Conservation (phyloP, 2,888 invertebrate species). For the Chrysina gloriosa region DNA sequence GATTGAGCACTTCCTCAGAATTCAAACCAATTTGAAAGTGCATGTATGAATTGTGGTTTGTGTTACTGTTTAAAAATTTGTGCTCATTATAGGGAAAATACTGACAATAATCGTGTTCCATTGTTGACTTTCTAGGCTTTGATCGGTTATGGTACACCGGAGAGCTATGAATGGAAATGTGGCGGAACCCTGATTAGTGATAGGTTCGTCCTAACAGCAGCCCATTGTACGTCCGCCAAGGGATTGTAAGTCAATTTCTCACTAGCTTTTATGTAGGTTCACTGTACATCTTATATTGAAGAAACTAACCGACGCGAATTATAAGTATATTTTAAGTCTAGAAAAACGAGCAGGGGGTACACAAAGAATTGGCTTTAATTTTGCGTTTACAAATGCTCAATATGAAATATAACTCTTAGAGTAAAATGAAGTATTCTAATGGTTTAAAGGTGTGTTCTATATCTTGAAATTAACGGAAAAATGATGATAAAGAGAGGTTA, state of each 20-base stretch:
- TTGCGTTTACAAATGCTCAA: background rate
- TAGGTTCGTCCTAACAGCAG: constrained; percentile 72
- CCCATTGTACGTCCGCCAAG: constrained; percentile 67
- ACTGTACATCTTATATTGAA: background rate
- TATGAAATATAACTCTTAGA: too few species aligned
- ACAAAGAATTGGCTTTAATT: background rate
- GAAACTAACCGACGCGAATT: background rate
- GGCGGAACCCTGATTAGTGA: constrained; percentile 73
- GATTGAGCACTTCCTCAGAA: too few species aligned
- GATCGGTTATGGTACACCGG: background rate
- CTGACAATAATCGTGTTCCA: too few species aligned
- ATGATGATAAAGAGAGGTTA: too few species aligned
- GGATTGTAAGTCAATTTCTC: constrained; percentile 29
- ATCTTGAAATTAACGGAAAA: too few species aligned
- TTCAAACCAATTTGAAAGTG: too few species aligned
- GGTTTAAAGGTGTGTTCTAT: too few species aligned
- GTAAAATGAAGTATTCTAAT: too few species aligned
- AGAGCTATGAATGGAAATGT: constrained; percentile 64
- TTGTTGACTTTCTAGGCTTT: constrained; percentile 1
- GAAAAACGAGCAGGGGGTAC: background rate
- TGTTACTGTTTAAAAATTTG: too few species aligned
- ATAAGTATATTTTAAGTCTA: background rate
- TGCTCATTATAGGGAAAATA: too few species aligned
- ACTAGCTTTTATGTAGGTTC: background rate
- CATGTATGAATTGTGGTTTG: too few species aligned